phyloP scores from a whole-genome alignment of 2,888 invertebrate species.

The Leptogaster cylindrica region DNA sequence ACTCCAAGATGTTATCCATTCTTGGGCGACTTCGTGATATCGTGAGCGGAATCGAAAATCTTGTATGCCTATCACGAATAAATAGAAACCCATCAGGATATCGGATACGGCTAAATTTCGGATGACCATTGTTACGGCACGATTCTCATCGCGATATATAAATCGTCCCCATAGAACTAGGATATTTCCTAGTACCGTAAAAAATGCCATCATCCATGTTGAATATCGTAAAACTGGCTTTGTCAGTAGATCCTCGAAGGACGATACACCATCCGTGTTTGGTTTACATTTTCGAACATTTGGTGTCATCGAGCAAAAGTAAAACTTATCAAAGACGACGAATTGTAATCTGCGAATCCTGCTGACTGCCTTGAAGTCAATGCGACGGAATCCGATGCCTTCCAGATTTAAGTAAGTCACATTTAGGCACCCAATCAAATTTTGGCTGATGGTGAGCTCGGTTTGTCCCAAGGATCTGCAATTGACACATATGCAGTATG shows the following conservation, averaged over 20 bases:
- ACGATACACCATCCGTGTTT: constrained; percentile 70
- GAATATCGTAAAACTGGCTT: constrained; percentile 66
- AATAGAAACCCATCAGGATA: constrained; percentile 72
- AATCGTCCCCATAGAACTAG: constrained; percentile 70
- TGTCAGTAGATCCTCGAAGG: constrained; percentile 66
- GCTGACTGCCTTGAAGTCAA: constrained; percentile 64
- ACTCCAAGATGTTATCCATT: constrained; percentile 72
- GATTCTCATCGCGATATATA: constrained; percentile 68
- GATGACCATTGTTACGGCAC: constrained; percentile 69
- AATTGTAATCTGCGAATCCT: constrained; percentile 63
- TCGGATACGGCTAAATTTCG: constrained; percentile 72
- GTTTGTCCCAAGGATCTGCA: constrained; percentile 62
- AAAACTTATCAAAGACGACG: constrained; percentile 69
- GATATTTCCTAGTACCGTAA: constrained; percentile 69
- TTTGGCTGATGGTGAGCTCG: constrained; percentile 53
- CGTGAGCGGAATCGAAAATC: constrained; percentile 67
- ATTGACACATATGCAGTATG: neutral
- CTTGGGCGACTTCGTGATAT: constrained; percentile 66
- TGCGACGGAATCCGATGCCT: constrained; percentile 63
- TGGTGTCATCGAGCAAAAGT: constrained; percentile 69
- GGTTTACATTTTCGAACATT: constrained; percentile 67
- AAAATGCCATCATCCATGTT: constrained; percentile 69
- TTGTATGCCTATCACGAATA: constrained; percentile 68
- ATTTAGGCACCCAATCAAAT: constrained; percentile 54
- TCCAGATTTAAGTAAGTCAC: constrained; percentile 63